Evolutionary conservation across 2,113 vertebrate genomes (phyloP).

Genomic region (Baryphthengus martii): DNA sequence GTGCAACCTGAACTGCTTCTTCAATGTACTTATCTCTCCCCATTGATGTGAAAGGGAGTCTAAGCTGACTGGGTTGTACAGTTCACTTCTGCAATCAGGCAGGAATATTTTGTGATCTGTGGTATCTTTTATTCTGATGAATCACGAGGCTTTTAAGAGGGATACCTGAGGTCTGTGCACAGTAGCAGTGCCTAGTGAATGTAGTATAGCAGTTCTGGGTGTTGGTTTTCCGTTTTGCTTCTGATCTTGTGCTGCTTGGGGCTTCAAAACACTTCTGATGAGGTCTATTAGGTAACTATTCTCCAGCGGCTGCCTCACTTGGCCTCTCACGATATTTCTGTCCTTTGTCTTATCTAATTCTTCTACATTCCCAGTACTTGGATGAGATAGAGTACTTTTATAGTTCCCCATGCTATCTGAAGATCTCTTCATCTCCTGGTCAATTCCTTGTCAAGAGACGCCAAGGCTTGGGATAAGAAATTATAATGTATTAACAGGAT

Average conservation of each 20-base stretch:
- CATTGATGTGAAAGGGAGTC: not conserved
- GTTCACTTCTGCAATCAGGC: not conserved
- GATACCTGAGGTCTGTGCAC: not conserved
- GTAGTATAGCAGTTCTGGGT: not conserved
- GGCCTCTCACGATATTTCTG: not conserved
- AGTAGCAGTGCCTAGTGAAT: fast-evolving
- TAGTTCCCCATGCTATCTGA: not conserved
- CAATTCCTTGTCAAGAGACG: not conserved
- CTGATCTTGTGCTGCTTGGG: not conserved
- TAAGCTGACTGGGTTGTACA: not conserved
- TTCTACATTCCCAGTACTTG: not conserved
- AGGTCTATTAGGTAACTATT: not conserved
- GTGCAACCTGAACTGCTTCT: not conserved
- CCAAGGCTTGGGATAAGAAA: not conserved
- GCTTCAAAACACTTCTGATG: not conserved
- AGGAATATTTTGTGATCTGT: not conserved
- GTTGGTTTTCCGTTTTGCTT: not conserved
- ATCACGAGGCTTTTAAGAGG: not conserved
- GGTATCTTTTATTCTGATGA: not conserved
- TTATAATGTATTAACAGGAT: not conserved
- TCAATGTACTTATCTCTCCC: not conserved
- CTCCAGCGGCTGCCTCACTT: not conserved
- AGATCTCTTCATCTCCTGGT: not conserved
- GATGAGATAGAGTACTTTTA: not conserved
- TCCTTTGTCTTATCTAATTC: not conserved